Evolutionary conservation across 2,888 invertebrate genomes (phyloP), one percentile per base, ranked within the genome.

Genomic region (Cistogaster globosa): DNA sequence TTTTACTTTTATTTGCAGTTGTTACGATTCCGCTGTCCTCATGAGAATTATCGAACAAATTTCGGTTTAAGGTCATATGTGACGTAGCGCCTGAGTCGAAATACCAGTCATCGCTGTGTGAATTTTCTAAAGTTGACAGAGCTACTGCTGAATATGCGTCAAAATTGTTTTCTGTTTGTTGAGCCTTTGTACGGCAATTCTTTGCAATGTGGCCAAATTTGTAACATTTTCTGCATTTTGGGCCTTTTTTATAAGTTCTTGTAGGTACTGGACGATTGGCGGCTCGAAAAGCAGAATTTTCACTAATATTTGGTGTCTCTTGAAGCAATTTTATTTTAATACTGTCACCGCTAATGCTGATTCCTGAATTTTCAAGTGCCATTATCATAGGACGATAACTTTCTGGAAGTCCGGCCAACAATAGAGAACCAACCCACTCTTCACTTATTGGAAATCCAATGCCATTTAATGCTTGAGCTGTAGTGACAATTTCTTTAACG

Each of bases 381-480:
- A 87, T 86, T 22, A 90, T 89, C 87, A 91, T 89, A 7, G 89
- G 90, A 26, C 84, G 82, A 67, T 88, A 89, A 32, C 87, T 84
- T 26, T 90, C 88, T 14, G 89, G 87, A 20, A 90, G 67, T 32
- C 89, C 89, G 22, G 84, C 84, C 53, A 84, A 57, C 74, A 86
- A 57, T 18, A 83, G 58, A 4, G 84, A 72, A 36, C 74, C 82
- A 79, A 45, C 9, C 81, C 86, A 81, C 26, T 86, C 84, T 12
- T 81, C 77, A 58, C 63, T 62, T 16, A 87, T 78, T n/a, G 60
- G 16, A 58, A 83, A 84, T 38, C 80, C 80, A 60, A 81, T 85
- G 5, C 79, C 84, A 62, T 69, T 71, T 3, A 86, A 71, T 8
- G 69, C 53, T 38, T 86, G 65, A 2, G 84, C 77, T 26, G 79